phyloP scores from a whole-genome alignment of 2,888 invertebrate genomes.

The Machimus atricapillus region DNA sequence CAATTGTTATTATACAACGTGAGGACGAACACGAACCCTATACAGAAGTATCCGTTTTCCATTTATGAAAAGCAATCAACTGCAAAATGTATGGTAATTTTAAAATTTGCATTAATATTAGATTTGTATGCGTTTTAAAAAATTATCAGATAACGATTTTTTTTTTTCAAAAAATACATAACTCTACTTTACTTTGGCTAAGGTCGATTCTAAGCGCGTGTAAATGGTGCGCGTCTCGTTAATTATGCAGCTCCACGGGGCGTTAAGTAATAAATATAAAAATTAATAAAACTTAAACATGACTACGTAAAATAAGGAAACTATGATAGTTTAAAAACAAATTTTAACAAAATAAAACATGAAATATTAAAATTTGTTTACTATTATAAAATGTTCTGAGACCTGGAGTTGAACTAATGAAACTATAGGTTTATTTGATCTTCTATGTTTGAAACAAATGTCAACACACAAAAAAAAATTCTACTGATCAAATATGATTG shows the following conservation, averaged over 20 bases:
- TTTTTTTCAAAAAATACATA: neutral
- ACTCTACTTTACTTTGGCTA: neutral
- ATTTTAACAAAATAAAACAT: no score
- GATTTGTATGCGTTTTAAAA: neutral
- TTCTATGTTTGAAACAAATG: no score
- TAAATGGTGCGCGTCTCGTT: neutral
- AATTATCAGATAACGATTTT: neutral
- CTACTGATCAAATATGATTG: no score
- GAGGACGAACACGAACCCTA: neutral
- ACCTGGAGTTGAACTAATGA: no score
- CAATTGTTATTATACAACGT: neutral
- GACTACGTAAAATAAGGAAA: no score
- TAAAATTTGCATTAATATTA: neutral
- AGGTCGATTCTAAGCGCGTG: neutral
- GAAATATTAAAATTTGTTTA: no score
- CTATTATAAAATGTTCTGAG: no score
- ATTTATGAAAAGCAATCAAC: neutral
- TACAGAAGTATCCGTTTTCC: neutral
- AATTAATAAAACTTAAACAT: no score
- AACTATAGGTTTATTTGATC: no score
- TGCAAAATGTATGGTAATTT: neutral
- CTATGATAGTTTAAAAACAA: no score
- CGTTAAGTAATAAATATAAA: no score
- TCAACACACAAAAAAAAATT: no score
- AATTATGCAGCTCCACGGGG: neutral